Percentiles rank a stretch among this genome's conserved stretches.
These are phyloP conservation scores for Brachionichthys hirsutus DNA, from an alignment of 2,113 vertebrate species.

Conservation along the genomic window DNA sequence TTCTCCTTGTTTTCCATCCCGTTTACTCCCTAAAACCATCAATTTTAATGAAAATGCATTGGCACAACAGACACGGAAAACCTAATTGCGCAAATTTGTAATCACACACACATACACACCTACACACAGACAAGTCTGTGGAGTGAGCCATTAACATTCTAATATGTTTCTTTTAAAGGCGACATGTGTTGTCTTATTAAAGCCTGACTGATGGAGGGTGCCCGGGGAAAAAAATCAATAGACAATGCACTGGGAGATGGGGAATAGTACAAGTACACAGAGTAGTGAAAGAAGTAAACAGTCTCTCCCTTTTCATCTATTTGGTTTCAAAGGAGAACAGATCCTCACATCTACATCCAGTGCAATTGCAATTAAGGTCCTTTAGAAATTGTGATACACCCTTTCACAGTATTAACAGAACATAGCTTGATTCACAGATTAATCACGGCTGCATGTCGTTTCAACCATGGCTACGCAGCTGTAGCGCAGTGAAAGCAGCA, in stretches of 20 bases:
- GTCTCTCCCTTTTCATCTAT: constrained; percentile 67
- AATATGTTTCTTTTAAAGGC: constrained; percentile 69
- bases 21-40: constrained; percentile 51
- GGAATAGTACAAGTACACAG: constrained; percentile 46
- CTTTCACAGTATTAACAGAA: constrained; percentile 55
- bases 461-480: constrained; percentile 7
- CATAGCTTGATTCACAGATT: constrained; percentile 48
- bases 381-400: constrained; percentile 76
- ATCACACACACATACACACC: constrained; percentile 10
- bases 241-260: constrained; percentile 57
- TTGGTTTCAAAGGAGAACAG: constrained; percentile 53
- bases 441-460: constrained; percentile 13
- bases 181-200: constrained; percentile 74
- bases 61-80: neutral
- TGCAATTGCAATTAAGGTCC: constrained; percentile 55
- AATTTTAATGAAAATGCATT: constrained; percentile 54
- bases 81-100: too few species aligned
- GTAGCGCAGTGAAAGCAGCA: constrained; percentile 4
- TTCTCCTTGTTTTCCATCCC: constrained; percentile 39
- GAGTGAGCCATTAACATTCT: constrained; percentile 69
- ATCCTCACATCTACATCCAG: constrained; percentile 68
- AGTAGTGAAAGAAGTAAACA: constrained; percentile 59
- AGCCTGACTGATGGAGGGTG: constrained; percentile 69
- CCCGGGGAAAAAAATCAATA: constrained; percentile 68
- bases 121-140: constrained; percentile 1